phyloP scores from a whole-genome alignment of 2,797 vertebrate species.

The Lacerta agilis region DNA sequence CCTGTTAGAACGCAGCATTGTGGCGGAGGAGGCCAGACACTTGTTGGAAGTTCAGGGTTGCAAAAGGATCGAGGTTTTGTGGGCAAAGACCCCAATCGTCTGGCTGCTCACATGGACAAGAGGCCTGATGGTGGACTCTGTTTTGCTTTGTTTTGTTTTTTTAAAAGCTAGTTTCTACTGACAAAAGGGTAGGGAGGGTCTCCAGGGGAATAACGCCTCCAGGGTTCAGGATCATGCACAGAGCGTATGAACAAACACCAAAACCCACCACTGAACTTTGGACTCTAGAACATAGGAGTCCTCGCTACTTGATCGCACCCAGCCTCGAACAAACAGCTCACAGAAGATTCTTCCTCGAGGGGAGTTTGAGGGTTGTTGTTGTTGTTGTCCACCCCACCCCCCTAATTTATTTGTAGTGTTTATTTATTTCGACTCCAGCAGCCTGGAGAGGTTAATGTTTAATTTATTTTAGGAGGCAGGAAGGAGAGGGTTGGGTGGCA shows the following conservation, averaged over 20 bases:
- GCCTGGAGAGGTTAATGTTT: neutral
- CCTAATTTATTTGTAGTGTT: neutral
- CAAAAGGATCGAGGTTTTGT: neutral
- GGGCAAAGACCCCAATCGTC: neutral
- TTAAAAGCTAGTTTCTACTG: constrained; percentile 22
- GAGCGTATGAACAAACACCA: constrained; percentile 64
- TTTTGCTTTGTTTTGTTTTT: neutral
- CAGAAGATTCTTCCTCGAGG: neutral
- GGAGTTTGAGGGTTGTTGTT: neutral
- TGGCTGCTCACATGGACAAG: neutral
- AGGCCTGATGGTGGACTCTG: neutral
- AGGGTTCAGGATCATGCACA: neutral
- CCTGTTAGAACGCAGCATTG: neutral
- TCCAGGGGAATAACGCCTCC: neutral
- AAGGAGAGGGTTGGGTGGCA: neutral
- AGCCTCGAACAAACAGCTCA: neutral
- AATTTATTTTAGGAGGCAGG: constrained; percentile 2
- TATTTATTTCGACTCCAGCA: neutral
- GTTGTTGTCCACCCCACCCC: neutral
- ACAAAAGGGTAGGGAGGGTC: neutral
- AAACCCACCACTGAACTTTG: constrained; percentile 39
- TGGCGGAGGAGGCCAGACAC: neutral
- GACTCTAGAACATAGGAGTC: neutral
- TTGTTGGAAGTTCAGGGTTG: neutral
- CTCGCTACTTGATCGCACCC: neutral